Base-by-base conservation (phyloP, 1,140 invertebrate genomes). In the Trichonephila clavata region DNA sequence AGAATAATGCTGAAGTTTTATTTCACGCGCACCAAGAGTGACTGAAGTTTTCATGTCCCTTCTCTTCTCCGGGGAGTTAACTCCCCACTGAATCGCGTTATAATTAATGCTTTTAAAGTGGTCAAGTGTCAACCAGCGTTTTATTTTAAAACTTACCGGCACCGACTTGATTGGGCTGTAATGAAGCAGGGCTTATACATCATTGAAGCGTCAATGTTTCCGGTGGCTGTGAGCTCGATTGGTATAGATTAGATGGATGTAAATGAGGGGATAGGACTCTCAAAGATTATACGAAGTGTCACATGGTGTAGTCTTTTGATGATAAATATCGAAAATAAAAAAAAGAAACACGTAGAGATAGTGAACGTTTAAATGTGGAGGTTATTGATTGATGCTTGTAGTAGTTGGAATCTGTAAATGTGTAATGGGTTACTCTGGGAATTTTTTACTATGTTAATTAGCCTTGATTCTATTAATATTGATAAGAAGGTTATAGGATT, bases 91-190 rank as follows among this genome's bases (percentile, higher is more conserved):
- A 16, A 77, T 32, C 27, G 71, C 39, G 81, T n/a, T 39, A 68
- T 93, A 93, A 93, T 93, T 87, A 93, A 93, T 93, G 92, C 86
- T 63, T 80, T 50, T 77, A 87, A 88, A 93, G 92, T 93, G 92
- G 92, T 93, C 92, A 92, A 92, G 90, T 92, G 90, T 92, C 90
- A 92, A 86, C 57, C 24, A 59, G 80, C 90, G 90, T 91, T 91
- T 91, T 92, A 81, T 92, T 92, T 92, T 92, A 61, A 83, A 91
- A 90, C 68, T 77, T 80, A 65, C 24, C 89, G 90, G 32, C 60
- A 32, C n/a, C 63, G 86, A 32, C 59, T 63, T 32, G 59, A 60
- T 86, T 86, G 84, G 81, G 59, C 27, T 86, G 57, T 32, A 86
- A 60, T 86, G 81, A 59, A 83, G 81, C 81, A 21, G 81, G 16